Percentiles rank a stretch among this genome's conserved stretches.
Conservation (phyloP, 2,888 invertebrate genomes). For the Dicranocentrus wangi region DNA sequence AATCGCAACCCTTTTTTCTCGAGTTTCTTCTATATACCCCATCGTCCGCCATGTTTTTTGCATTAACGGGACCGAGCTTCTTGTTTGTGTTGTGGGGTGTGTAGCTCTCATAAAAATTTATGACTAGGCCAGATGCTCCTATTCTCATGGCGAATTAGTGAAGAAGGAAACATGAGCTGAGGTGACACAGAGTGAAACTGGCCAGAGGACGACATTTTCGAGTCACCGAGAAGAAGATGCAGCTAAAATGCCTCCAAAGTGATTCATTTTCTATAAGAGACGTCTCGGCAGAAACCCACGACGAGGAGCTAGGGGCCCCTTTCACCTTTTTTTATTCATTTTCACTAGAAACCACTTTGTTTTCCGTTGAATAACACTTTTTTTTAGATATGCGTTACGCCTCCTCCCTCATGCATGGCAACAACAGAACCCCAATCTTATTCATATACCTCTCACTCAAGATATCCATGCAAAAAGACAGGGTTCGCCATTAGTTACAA, state of each 20-base stretch:
- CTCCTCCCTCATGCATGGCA: no score
- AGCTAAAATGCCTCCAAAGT: slow-evolving; percentile 34
- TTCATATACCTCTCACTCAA: no score
- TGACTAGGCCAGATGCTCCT: slow-evolving; percentile 44
- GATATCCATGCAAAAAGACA: no score
- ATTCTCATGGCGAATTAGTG: slow-evolving; percentile 49
- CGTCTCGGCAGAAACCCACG: slow-evolving; percentile 33
- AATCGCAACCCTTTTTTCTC: neutral
- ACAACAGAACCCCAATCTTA: no score
- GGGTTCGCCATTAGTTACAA: no score
- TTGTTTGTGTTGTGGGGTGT: neutral
- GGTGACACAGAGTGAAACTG: no score
- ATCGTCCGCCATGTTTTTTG: slow-evolving; percentile 33
- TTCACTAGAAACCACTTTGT: no score
- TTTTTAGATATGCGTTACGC: no score
- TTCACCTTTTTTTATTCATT: no score
- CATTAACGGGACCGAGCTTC: no score
- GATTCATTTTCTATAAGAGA: slow-evolving; percentile 56
- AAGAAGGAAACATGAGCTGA: slow-evolving; percentile 27
- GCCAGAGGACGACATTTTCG: no score
- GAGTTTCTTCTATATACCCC: neutral
- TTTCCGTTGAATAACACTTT: no score
- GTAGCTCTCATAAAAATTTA: slow-evolving; percentile 41
- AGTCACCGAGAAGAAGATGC: slow-evolving; percentile 41
- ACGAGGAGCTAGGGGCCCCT: neutral